Evolutionary conservation across 2,888 invertebrate species (phyloP).

Genomic region (Diarsia dahlii): DNA sequence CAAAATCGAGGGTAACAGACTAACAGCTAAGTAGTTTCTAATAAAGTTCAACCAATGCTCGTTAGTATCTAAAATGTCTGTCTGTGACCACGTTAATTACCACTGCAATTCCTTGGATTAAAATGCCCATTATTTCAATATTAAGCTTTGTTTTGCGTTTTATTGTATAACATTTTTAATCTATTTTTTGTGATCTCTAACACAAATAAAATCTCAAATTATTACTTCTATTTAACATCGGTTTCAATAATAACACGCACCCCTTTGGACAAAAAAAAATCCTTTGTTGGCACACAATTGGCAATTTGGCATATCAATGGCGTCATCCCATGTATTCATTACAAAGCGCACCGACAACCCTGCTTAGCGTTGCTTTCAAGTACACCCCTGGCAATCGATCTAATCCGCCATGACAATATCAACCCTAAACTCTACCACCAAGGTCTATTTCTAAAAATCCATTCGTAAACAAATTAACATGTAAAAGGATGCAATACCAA

Average conservation of each 20-base stretch:
- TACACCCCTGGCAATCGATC: slow-evolving; percentile 80
- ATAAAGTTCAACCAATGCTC: neutral
- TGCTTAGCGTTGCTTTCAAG: slow-evolving; percentile 83
- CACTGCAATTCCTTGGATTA: neutral
- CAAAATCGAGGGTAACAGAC: too few species aligned
- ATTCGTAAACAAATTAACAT: slow-evolving; percentile 78
- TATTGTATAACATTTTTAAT: slow-evolving; percentile 32
- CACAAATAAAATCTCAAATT: slow-evolving; percentile 40
- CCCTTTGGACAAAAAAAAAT: slow-evolving; percentile 60
- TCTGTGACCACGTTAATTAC: neutral
- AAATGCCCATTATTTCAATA: neutral
- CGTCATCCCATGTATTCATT: slow-evolving; percentile 88
- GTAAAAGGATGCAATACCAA: slow-evolving; percentile 73
- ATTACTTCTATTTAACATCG: slow-evolving; percentile 50
- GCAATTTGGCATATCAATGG: slow-evolving; percentile 88
- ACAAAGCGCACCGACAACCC: slow-evolving; percentile 85
- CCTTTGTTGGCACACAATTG: slow-evolving; percentile 78
- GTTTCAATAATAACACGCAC: slow-evolving; percentile 61
- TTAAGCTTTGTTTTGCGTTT: neutral
- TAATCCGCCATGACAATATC: slow-evolving; percentile 52
- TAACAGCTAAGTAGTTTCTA: neutral
- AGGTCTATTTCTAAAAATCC: slow-evolving; percentile 67
- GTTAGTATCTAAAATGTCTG: neutral
- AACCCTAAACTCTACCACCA: slow-evolving; percentile 60
- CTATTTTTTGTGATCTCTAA: slow-evolving; percentile 6